These are phyloP conservation scores for Coelinius sp. DNA, from an alignment of 2,888 invertebrate species.

Conservation along the genomic window DNA sequence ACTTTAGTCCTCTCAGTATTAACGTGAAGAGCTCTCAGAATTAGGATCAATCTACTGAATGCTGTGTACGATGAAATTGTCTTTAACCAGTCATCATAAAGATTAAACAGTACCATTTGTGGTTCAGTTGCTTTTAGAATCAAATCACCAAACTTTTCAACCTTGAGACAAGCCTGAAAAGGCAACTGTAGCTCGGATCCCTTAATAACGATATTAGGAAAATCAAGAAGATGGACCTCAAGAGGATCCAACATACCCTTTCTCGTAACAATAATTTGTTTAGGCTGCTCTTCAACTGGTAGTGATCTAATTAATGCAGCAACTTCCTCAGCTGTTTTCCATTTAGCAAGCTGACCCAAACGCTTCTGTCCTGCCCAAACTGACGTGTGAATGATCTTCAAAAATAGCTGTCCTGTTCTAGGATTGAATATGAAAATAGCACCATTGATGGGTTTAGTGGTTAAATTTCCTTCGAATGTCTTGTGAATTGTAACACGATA, in stretches of 20 bases:
- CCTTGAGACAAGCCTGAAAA: slow-evolving; percentile 98
- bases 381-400: slow-evolving; percentile 99
- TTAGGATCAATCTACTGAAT: slow-evolving; percentile 96
- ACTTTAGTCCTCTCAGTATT: slow-evolving; percentile 99
- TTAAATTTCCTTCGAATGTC: slow-evolving; percentile 99
- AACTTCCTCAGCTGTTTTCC: slow-evolving; percentile 99
- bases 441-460: slow-evolving; percentile 99
- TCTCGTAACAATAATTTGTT: slow-evolving; percentile 99
- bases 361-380: slow-evolving; percentile 99
- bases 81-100: slow-evolving; percentile 99
- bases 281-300: slow-evolving; percentile 99
- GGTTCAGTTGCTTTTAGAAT: slow-evolving; percentile 99
- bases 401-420: slow-evolving; percentile 97
- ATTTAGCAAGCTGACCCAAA: slow-evolving; percentile 98
- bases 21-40: slow-evolving; percentile 96
- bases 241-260: slow-evolving; percentile 99
- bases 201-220: slow-evolving; percentile 99
- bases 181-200: slow-evolving; percentile 98
- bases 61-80: slow-evolving; percentile 99
- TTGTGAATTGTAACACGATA: slow-evolving; percentile 99
- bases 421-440: slow-evolving; percentile 99
- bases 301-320: slow-evolving; percentile 98
- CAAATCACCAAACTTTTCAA: slow-evolving; percentile 99
- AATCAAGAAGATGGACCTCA: slow-evolving; percentile 99
- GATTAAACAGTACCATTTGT: slow-evolving; percentile 99